Evolutionary conservation across 2,888 invertebrate species (phyloP).

Genomic region (Pemphredon lugubris): DNA sequence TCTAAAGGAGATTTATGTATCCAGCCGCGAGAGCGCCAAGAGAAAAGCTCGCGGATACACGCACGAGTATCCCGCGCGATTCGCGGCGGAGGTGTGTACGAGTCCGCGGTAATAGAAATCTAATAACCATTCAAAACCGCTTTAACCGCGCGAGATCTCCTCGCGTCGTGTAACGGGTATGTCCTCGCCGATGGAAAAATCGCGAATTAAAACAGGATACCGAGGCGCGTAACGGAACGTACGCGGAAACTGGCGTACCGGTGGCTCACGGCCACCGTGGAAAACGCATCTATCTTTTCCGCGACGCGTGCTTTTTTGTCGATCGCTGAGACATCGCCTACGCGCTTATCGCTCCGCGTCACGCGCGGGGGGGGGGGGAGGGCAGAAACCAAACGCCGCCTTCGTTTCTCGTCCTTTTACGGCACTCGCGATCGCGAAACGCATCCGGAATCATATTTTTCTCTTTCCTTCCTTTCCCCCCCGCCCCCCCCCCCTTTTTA

Average conservation of each 20-base stretch:
- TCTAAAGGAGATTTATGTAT: constrained; percentile 65
- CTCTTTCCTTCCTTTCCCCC: neutral
- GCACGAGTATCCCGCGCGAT: constrained; percentile 19
- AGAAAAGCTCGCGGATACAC: constrained; percentile 41
- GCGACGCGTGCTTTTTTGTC: no score
- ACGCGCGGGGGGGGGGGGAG: no score
- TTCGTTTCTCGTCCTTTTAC: no score
- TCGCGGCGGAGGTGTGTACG: constrained; percentile 9
- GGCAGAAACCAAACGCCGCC: no score
- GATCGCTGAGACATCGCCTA: no score
- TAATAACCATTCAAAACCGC: constrained; percentile 39
- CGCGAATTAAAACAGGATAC: constrained; percentile 26
- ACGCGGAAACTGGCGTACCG: constrained; percentile 9
- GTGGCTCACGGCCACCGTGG: neutral
- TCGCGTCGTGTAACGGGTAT: constrained; percentile 29
- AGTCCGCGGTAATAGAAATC: constrained; percentile 33
- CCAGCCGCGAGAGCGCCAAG: constrained; percentile 30
- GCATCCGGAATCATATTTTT: neutral
- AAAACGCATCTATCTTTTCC: no score
- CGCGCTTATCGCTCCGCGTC: no score
- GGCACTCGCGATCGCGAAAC: no score
- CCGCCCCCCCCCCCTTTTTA: neutral
- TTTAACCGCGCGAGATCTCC: constrained; percentile 28
- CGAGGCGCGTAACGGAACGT: neutral
- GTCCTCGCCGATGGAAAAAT: constrained; percentile 16